Evolutionary conservation across 2,888 invertebrate genomes (phyloP), one percentile per base, ranked within the genome.

Genomic region (Ypsolopha sequella): DNA sequence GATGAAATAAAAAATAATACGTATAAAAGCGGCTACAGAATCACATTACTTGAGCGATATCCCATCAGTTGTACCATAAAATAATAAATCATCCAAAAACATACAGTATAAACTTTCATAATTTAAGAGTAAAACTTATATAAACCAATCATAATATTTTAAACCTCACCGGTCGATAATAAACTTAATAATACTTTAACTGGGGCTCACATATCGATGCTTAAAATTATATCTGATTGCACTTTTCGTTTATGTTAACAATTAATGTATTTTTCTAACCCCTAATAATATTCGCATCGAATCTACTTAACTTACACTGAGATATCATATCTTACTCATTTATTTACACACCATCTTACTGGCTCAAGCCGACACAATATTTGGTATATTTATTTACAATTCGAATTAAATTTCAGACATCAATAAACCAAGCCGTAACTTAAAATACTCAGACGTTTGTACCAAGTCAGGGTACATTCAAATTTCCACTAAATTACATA

Each of bases 141-240:
- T 79, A 82, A 85, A 79, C 85, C 80, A 78, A 82, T 84, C 70
- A 80, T 78, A 81, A 85, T 85, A 86, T 85, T 81, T 86, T 68
- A 76, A 82, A 85, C 85, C 85, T 78, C 70, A 65, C 68, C 78
- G 86, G 86, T 84, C 80, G 70, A 75, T 75, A 46, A 51, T 85
- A 85, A 85, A 84, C 80, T 80, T 85, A 86, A 84, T 86, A 86
- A 86, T 86, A 86, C 86, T 86, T 81, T 81, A 82, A 85, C 82
- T 82, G 80, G 82, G 84, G 70, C 67, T 72, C 73, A 65, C 67
- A 33, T 68, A 72, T 73, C 72, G 66, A 73, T 70, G 65, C 80
- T 80, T 84, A 84, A 70, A 71, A 79, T 77, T 76, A 84, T 73
- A 79, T 77, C 73, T 72, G 85, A 86, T 86, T 86, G 86, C 86